These are phyloP conservation scores for Tyto alba DNA, from an alignment of 2,113 vertebrate species.

Conservation along the genomic window DNA sequence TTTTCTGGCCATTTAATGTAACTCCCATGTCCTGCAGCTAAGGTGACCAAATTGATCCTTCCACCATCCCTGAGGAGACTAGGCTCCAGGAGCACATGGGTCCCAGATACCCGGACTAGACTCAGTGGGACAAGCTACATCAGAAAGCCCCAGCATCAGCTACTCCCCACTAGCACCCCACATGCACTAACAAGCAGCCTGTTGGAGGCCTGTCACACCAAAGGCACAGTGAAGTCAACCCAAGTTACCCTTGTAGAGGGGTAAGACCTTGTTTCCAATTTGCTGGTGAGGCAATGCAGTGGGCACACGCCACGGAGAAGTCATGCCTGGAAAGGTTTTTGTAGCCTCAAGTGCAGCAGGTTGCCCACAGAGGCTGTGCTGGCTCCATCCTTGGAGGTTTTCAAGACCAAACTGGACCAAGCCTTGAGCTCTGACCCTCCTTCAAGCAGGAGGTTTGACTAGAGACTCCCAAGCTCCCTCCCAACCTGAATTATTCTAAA, in stretches of 20 bases:
- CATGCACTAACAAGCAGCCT: fast-evolving
- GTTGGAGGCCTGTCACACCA: background rate
- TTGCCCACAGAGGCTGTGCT: background rate
- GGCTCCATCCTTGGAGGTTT: background rate
- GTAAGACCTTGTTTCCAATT: background rate
- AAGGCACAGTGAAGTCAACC: background rate
- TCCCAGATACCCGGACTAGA: background rate
- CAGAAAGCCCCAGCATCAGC: background rate
- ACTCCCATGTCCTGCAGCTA: background rate
- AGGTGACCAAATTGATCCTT: background rate
- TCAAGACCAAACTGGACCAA: background rate
- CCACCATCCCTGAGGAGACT: background rate
- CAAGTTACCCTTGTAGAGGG: background rate
- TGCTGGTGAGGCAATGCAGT: fast-evolving
- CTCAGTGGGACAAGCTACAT: fast-evolving
- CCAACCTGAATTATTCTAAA: background rate
- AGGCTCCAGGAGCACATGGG: background rate
- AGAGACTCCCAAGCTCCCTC: background rate
- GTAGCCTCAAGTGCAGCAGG: background rate
- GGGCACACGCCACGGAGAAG: fast-evolving
- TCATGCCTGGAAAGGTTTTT: background rate
- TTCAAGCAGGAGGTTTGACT: background rate
- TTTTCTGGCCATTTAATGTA: fast-evolving
- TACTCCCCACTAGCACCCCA: background rate
- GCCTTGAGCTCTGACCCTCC: background rate